A percentile compares a stretch with the other conserved stretches of the same genome.
These are phyloP conservation scores for Hydriomena furcata DNA, from an alignment of 2,888 invertebrate species.

Conservation along the genomic window DNA sequence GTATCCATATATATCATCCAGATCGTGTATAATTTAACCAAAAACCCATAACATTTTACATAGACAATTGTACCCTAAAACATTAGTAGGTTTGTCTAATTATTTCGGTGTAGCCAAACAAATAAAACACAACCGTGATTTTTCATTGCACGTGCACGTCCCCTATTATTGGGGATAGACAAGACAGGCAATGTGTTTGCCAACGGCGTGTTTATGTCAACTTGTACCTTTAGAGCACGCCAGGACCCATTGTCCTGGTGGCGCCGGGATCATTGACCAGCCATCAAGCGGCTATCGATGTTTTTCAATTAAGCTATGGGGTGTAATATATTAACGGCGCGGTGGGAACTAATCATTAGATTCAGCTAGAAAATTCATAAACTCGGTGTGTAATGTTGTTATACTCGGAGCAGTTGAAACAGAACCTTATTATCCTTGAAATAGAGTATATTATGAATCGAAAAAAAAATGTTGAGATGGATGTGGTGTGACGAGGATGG, in stretches of 20 bases:
- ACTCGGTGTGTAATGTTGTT: too few relatives aligned
- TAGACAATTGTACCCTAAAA: too few relatives aligned
- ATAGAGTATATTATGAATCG: too few relatives aligned
- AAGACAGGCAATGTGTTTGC: constrained; percentile 41
- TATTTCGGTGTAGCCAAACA: too few relatives aligned
- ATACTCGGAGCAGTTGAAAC: too few relatives aligned
- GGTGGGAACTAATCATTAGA: background rate
- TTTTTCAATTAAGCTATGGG: constrained; percentile 41
- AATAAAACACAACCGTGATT: background rate
- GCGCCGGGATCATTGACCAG: constrained; percentile 37
- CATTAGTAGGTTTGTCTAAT: too few relatives aligned
- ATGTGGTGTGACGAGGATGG: too few relatives aligned
- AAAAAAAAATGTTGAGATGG: too few relatives aligned
- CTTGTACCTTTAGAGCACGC: constrained; percentile 46
- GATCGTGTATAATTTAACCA: too few relatives aligned
- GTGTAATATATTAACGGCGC: constrained; percentile 22
- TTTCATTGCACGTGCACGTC: constrained; percentile 10
- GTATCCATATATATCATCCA: too few relatives aligned
- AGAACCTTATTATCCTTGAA: too few relatives aligned
- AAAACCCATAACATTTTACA: too few relatives aligned
- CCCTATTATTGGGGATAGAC: constrained; percentile 21
- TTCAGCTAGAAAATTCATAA: constrained; percentile 5
- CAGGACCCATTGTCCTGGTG: constrained; percentile 29
- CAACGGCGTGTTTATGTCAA: constrained; percentile 49
- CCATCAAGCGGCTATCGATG: constrained; percentile 44